phyloP scores from a whole-genome alignment of 2,113 vertebrate genomes.

The Camelus bactrianus region DNA sequence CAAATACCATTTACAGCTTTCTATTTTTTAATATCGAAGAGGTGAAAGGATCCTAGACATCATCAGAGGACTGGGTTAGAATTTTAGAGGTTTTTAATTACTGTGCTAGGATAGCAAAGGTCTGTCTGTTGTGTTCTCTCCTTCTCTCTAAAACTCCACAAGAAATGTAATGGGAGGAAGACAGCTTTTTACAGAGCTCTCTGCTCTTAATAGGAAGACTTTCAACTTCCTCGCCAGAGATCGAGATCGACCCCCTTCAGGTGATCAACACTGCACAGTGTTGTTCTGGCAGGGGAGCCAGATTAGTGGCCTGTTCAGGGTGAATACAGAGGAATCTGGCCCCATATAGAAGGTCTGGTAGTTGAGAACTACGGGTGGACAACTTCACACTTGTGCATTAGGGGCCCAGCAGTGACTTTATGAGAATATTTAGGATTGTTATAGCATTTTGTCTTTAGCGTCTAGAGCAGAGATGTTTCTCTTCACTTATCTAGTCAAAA shows the following conservation, averaged over 20 bases:
- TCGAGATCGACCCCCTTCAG: background rate
- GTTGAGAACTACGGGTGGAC: background rate
- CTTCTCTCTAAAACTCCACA: background rate
- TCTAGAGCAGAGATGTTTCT: background rate
- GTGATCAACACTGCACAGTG: background rate
- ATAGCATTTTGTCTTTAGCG: slow-evolving; percentile 23
- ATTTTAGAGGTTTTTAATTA: background rate
- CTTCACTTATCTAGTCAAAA: background rate
- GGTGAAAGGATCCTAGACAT: background rate
- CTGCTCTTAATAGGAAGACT: background rate
- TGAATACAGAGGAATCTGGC: background rate
- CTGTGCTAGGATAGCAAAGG: background rate
- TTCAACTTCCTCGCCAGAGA: background rate
- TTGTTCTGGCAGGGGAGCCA: background rate
- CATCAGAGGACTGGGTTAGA: background rate
- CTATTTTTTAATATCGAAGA: background rate
- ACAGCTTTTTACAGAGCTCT: background rate
- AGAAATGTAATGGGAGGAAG: background rate
- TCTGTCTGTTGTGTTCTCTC: background rate
- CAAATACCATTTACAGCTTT: background rate
- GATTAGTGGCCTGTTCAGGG: background rate
- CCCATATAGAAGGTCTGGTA: background rate
- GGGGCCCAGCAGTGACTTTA: background rate
- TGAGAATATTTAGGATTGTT: background rate
- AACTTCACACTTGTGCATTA: background rate